Percentiles rank a stretch among this genome's conserved stretches.
Conservation (phyloP, 2,888 invertebrate genomes). For the Urechis unicinctus region DNA sequence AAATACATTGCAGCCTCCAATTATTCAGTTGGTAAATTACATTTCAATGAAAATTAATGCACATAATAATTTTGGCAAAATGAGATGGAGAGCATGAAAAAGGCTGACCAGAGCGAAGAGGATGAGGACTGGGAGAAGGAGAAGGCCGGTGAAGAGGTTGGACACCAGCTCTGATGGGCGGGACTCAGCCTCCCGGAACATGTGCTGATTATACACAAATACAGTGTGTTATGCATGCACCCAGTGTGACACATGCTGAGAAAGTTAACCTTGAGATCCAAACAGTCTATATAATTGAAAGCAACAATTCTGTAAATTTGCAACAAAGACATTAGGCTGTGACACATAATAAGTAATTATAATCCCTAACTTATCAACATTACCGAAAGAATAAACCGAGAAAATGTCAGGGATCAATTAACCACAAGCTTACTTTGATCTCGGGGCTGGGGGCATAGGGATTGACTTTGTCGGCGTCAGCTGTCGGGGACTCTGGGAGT, state of each 20-base stretch:
- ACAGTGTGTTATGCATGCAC: not conserved
- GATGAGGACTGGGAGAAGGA: conserved; percentile 70
- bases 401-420: not conserved
- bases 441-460: conserved; percentile 57
- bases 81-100: not conserved
- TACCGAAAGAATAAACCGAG: too few species aligned
- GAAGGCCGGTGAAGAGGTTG: conserved; percentile 78
- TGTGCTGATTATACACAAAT: conserved; percentile 56
- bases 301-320: too few species aligned
- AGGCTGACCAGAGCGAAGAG: conserved; percentile 65
- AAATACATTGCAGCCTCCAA: too few species aligned
- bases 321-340: too few species aligned
- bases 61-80: not conserved
- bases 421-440: conserved; percentile 54
- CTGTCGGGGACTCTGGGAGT: conserved; percentile 55
- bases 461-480: conserved; percentile 19
- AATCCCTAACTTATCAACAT: too few species aligned
- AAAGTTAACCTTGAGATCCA: too few species aligned
- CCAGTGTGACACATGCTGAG: too few species aligned
- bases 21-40: too few species aligned
- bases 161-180: conserved; percentile 83
- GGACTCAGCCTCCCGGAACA: conserved; percentile 86
- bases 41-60: not conserved
- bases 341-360: too few species aligned
- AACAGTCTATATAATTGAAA: too few species aligned